Evolutionary conservation across 1,140 invertebrate genomes (phyloP), one percentile per base, ranked within the genome.

Genomic region (Radopholus similis): DNA sequence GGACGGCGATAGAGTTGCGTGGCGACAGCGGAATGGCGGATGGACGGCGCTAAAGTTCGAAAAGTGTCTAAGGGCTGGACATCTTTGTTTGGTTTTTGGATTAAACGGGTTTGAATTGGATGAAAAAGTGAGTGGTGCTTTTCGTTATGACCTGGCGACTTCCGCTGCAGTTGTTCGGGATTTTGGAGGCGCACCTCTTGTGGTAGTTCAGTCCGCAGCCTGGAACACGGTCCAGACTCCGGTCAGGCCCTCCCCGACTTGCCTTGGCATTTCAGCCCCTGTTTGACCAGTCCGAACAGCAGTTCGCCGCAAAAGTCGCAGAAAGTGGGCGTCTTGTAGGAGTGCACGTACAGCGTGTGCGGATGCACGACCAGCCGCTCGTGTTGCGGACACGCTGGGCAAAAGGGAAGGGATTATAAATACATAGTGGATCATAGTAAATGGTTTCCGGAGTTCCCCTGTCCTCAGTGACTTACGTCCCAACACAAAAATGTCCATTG

Each of bases 281-380:
- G 95, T 64, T 93, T 88, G 44, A 97, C 93, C 59, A 98, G 87
- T 5, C 95, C 95, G 85, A 97, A 97, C 1, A 98, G 88, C 92
- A 99, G 95, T 87, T 97, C 95, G 53, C 95, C 95, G 85, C 95
- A 98, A 86, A 96, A 97, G 87, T 98, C 94, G 86, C 93, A 95
- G 42, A 99, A 98, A 64, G 96, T 97, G 53, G 95, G 95, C 65
- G 91, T 90, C 86, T 96, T 97, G 85, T 97, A 97, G 5, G 93
- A 96, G 86, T 98, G 94, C 54, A 98, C 93, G 70, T 88, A 88
- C 51, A 97, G 87, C 66, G 90, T 87, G 86, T 96, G 93, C 23
- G 93, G 92, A 83, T 91, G 88, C 76, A 94, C 79, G 18, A 81
- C 77, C 6, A 81, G 60, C 9, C 79, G 57, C 37, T 81, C 80